A percentile compares a stretch with the other conserved stretches of the same genome.
phyloP scores from a whole-genome alignment of 1,140 invertebrate genomes.

The Medauroidea extradentata region DNA sequence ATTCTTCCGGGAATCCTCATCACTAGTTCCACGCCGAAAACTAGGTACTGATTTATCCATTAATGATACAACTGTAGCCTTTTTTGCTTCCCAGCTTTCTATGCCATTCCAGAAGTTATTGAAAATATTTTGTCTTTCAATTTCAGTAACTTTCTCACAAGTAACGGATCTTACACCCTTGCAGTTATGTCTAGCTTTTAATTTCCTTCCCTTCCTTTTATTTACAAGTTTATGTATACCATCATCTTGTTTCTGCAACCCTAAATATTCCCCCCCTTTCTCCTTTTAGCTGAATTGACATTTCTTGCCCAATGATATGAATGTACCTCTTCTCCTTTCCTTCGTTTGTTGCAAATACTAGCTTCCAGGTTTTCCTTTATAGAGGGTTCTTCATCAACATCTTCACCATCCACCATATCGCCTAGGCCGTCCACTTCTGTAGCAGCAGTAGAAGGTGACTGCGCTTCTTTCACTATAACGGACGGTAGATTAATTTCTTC shows the following conservation, averaged over 20 bases:
- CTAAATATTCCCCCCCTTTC: constrained; percentile 19
- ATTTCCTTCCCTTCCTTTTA: constrained; percentile 11
- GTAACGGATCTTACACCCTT: constrained; percentile 9
- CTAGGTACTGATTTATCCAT: constrained; percentile 14
- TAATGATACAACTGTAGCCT: constrained; percentile 12
- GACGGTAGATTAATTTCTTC: no score
- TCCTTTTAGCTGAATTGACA: constrained; percentile 21
- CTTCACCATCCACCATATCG: no score
- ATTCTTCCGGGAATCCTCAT: constrained; percentile 11
- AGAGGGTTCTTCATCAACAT: no score
- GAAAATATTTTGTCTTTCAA: constrained; percentile 10
- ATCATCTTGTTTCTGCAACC: constrained; percentile 12
- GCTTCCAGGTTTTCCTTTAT: no score
- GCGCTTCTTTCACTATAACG: no score
- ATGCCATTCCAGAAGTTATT: constrained; percentile 15
- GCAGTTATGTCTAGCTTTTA: constrained; percentile 11
- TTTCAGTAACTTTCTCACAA: constrained; percentile 11
- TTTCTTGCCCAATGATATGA: constrained; percentile 10
- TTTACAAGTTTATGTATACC: constrained; percentile 8
- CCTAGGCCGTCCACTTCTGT: no score
- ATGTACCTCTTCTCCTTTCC: constrained; percentile 15
- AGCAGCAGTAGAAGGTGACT: no score
- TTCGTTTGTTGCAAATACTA: constrained; percentile 5
- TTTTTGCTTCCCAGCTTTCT: constrained; percentile 13
- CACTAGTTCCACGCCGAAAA: constrained; percentile 7